Conservation (phyloP, 2,888 invertebrate species). For the Sphaerophoria rueppellii region DNA sequence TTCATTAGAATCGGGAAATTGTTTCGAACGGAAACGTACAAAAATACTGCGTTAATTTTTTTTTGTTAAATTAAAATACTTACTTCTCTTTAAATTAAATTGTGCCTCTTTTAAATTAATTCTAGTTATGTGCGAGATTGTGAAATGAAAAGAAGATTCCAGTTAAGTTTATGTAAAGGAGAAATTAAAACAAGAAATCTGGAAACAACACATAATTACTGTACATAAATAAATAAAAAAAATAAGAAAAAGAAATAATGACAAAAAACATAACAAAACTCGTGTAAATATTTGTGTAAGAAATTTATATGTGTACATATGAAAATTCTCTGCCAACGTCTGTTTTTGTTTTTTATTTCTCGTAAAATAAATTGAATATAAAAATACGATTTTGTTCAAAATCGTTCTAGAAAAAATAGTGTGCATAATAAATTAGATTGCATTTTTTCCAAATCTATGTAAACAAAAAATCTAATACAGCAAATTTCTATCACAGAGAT, state of each 20-base stretch:
- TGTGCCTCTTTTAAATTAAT: slow-evolving; percentile 54
- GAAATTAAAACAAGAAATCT: slow-evolving; percentile 54
- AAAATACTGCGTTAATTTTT: slow-evolving; percentile 58
- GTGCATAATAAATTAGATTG: slow-evolving; percentile 39
- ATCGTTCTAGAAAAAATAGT: slow-evolving; percentile 52
- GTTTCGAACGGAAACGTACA: slow-evolving; percentile 46
- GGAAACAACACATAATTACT: slow-evolving; percentile 40
- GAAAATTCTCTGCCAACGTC: slow-evolving; percentile 58
- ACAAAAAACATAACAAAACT: slow-evolving; percentile 28
- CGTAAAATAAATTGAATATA: slow-evolving; percentile 36
- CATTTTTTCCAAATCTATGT: slow-evolving; percentile 64
- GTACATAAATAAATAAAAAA: slow-evolving; percentile 22
- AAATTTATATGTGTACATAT: slow-evolving; percentile 48
- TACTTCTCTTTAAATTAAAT: slow-evolving; percentile 2
- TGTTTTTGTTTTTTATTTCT: slow-evolving; percentile 19
- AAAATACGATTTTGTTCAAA: slow-evolving; percentile 39
- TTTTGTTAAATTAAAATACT: neutral
- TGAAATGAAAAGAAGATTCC: slow-evolving; percentile 36
- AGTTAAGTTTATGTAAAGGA: slow-evolving; percentile 55
- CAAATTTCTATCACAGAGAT: slow-evolving; percentile 60
- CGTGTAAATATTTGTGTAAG: slow-evolving; percentile 51
- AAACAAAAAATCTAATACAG: slow-evolving; percentile 41
- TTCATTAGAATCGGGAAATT: slow-evolving; percentile 58
- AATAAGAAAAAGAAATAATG: slow-evolving; percentile 7
- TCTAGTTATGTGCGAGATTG: slow-evolving; percentile 58